A percentile compares a stretch with the other conserved stretches of the same genome.
These are phyloP conservation scores for Wiebesia pumilae DNA, from an alignment of 1,140 invertebrate species.

Conservation along the genomic window DNA sequence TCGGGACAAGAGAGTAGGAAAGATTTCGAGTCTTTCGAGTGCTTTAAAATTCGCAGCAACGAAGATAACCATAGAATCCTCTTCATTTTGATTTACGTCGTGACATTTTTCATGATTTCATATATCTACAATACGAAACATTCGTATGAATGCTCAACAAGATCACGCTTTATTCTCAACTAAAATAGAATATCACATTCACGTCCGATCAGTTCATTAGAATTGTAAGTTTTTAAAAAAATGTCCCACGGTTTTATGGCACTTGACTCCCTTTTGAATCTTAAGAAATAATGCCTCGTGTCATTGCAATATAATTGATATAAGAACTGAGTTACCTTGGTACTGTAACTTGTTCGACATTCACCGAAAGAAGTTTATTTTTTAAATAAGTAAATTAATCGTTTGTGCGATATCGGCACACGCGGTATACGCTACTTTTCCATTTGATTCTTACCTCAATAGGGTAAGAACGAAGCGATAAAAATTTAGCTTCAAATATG, in stretches of 20 bases:
- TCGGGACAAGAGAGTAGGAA: neutral
- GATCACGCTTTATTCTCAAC: neutral
- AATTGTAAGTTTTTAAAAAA: neutral
- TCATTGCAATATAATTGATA: neutral
- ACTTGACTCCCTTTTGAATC: neutral
- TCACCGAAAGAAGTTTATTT: no score
- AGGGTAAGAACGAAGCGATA: neutral
- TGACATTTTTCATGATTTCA: constrained; percentile 13
- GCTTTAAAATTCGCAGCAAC: neutral
- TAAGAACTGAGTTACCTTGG: no score
- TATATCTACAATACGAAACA: neutral
- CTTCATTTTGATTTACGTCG: constrained; percentile 21
- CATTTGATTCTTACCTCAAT: neutral
- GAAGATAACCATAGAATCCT: constrained; percentile 23
- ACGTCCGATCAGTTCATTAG: neutral
- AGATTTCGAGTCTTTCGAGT: neutral
- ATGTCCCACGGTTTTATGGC: neutral
- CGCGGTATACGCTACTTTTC: neutral
- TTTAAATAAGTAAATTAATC: no score
- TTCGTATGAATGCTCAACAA: neutral
- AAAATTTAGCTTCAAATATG: neutral
- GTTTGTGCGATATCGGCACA: neutral
- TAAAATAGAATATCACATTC: neutral
- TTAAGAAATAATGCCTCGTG: neutral
- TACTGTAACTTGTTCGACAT: neutral